Evolutionary conservation across 2,888 invertebrate species (phyloP).

Genomic region (Andrena dorsata): DNA sequence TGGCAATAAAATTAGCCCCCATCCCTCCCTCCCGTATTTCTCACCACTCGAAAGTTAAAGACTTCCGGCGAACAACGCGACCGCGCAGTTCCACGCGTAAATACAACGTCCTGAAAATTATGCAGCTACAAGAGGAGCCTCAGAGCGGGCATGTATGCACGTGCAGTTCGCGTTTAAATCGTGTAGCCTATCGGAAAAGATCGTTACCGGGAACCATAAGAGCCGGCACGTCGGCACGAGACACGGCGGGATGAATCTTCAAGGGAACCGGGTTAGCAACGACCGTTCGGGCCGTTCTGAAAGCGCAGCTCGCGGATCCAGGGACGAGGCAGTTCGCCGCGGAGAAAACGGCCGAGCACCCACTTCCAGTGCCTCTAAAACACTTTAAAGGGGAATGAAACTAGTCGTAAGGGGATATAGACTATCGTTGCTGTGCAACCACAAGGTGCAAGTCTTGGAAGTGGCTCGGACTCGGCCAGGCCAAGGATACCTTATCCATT

Average conservation of each 20-base stretch:
- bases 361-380: slow-evolving; percentile 69
- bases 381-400: slow-evolving; percentile 71
- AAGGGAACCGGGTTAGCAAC: slow-evolving; percentile 64
- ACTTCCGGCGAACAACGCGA: slow-evolving; percentile 16
- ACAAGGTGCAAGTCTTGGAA: slow-evolving; percentile 52
- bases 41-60: not conserved
- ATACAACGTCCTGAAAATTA: slow-evolving; percentile 50
- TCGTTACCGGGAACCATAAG: slow-evolving; percentile 74
- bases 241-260: slow-evolving; percentile 63
- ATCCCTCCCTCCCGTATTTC: not conserved
- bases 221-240: slow-evolving; percentile 63
- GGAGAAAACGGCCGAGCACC: slow-evolving; percentile 66
- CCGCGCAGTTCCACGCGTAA: slow-evolving; percentile 30
- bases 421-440: slow-evolving; percentile 60
- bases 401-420: slow-evolving; percentile 69
- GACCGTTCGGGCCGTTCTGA: slow-evolving; percentile 41
- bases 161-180: slow-evolving; percentile 73
- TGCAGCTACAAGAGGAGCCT: slow-evolving; percentile 38
- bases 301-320: slow-evolving; percentile 44
- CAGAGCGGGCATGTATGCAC: slow-evolving; percentile 56
- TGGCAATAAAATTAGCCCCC: slow-evolving; percentile 6
- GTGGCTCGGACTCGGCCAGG: slow-evolving; percentile 3
- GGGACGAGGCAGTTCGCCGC: slow-evolving; percentile 63
- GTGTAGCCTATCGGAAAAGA: slow-evolving; percentile 76
- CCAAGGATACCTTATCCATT: slow-evolving; percentile 61